A percentile compares a stretch with the other conserved stretches of the same genome.
Conservation (phyloP, 2,888 invertebrate genomes). For the Platycheirus rosarum region DNA sequence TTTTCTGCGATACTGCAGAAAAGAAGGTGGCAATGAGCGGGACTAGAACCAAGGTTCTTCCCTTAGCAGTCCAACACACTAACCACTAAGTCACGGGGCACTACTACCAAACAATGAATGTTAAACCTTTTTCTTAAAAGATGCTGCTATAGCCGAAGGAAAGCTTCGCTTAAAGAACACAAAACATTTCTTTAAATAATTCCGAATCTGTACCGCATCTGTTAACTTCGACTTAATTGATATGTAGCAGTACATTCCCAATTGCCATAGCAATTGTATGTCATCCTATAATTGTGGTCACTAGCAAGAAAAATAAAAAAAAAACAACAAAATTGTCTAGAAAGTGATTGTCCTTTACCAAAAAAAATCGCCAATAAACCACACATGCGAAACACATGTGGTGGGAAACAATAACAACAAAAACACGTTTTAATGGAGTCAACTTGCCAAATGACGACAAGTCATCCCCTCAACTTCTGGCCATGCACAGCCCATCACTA, state of each 20-base stretch:
- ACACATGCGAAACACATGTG: constrained; percentile 47
- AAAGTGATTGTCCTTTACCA: constrained; percentile 33
- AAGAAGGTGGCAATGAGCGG: no score
- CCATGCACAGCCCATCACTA: background rate
- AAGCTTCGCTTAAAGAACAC: no score
- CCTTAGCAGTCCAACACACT: no score
- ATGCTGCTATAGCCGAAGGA: no score
- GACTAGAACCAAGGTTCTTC: no score
- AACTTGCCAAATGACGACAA: constrained; percentile 58
- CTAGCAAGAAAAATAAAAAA: constrained; percentile 25
- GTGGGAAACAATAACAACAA: constrained; percentile 50
- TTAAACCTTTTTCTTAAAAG: no score
- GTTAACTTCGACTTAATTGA: constrained; percentile 32
- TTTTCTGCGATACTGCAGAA: no score
- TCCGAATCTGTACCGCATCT: constrained; percentile 15
- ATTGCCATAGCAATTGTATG: constrained; percentile 15
- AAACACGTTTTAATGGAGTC: constrained; percentile 47
- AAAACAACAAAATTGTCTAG: constrained; percentile 33
- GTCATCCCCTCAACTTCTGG: constrained; percentile 12
- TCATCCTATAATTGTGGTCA: background rate
- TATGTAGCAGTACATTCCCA: constrained; percentile 24
- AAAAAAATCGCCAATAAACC: constrained; percentile 23
- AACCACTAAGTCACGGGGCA: no score
- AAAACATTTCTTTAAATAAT: no score
- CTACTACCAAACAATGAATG: no score